Percentiles rank a stretch among this genome's conserved stretches.
These are phyloP conservation scores for Scaptomyza pallida DNA, from an alignment of 1,140 invertebrate species.

Conservation along the genomic window DNA sequence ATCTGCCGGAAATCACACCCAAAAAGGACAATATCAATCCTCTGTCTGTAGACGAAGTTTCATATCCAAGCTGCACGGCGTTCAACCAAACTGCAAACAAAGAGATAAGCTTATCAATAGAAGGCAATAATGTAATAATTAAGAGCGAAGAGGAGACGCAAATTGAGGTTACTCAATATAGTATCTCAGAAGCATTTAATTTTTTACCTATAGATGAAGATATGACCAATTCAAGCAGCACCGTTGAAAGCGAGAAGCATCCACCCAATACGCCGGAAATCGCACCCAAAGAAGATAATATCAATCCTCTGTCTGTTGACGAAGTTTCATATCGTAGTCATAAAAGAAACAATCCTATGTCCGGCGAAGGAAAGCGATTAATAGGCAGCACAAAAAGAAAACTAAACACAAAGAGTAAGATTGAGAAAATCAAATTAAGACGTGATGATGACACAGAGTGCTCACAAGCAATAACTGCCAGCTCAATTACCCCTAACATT, in stretches of 20 bases:
- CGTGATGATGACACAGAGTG: conserved; percentile 6
- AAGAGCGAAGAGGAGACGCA: no score
- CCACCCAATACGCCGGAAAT: no score
- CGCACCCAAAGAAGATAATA: no score
- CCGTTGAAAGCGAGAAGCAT: no score
- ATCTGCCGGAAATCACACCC: not conserved
- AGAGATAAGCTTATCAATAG: no score
- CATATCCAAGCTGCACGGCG: not conserved
- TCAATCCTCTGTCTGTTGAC: no score
- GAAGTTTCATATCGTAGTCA: no score
- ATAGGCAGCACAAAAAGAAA: not conserved
- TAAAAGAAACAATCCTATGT: not conserved
- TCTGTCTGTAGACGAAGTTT: conserved; percentile 29
- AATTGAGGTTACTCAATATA: no score
- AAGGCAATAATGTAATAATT: no score
- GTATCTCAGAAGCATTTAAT: no score
- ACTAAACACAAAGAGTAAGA: not conserved
- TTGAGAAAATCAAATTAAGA: not conserved
- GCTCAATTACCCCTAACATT: not conserved
- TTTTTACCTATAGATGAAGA: no score
- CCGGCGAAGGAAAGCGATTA: not conserved
- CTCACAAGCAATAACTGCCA: not conserved
- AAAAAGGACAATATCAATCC: not conserved
- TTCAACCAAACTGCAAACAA: not conserved
- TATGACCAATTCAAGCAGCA: no score